phyloP scores from a whole-genome alignment of 2,888 invertebrate species.

The Torymus auratus region DNA sequence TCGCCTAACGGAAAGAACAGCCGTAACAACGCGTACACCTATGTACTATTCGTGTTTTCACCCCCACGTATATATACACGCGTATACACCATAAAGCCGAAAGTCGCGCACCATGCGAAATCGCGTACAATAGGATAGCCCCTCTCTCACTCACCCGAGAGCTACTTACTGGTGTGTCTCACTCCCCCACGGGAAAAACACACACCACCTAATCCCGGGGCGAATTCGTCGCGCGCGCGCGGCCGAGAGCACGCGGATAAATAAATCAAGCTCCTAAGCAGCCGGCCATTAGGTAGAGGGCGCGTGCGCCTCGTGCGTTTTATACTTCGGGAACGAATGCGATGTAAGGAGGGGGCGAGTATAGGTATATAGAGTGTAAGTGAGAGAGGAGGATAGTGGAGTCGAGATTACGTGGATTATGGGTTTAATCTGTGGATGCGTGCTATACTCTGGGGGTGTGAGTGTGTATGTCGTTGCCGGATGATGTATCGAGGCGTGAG shows the following conservation, averaged over 20 bases:
- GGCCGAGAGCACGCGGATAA: constrained; percentile 69
- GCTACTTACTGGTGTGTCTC: not conserved
- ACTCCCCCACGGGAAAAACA: constrained; percentile 63
- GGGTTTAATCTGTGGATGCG: not conserved
- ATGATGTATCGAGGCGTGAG: constrained; percentile 39
- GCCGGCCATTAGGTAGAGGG: constrained; percentile 71
- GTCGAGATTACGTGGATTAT: constrained; percentile 37
- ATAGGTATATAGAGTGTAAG: not conserved
- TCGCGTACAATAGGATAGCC: too few relatives aligned
- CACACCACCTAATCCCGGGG: constrained; percentile 68
- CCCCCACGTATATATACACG: constrained; percentile 3
- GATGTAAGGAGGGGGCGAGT: too few relatives aligned
- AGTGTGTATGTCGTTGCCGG: constrained; percentile 6
- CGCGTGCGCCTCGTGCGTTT: constrained; percentile 24
- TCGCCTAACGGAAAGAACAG: too few relatives aligned
- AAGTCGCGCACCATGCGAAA: not conserved
- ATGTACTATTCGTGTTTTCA: constrained; percentile 17
- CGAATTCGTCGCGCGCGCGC: constrained; percentile 75
- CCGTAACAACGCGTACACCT: too few relatives aligned
- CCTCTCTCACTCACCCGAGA: not conserved
- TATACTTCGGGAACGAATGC: constrained; percentile 18
- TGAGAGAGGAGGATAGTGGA: not conserved
- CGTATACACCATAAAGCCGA: not conserved
- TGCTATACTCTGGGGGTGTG: not conserved
- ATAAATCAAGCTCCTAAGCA: constrained; percentile 76